These are phyloP conservation scores for Alfaro cultratus DNA, from an alignment of 2,797 vertebrate species.

Conservation along the genomic window DNA sequence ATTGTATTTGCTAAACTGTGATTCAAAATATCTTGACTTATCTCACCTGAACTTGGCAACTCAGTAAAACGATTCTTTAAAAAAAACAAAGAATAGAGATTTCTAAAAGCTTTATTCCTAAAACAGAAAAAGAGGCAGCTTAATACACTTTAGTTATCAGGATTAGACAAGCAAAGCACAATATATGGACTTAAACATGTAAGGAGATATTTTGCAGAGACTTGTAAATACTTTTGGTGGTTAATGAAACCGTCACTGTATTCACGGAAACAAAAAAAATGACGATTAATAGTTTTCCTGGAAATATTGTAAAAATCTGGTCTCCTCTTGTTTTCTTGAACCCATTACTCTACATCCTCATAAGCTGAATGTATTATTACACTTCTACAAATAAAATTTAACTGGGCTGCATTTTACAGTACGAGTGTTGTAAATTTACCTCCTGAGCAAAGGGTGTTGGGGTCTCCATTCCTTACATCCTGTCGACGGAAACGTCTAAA, in stretches of 20 bases:
- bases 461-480: slow-evolving; percentile 94
- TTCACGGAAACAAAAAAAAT: not conserved
- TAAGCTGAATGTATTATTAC: not conserved
- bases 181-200: not conserved
- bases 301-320: not conserved
- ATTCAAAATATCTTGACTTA: not conserved
- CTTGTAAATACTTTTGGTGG: not conserved
- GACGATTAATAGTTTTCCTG: not conserved
- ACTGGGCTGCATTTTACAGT: not conserved
- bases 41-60: not conserved
- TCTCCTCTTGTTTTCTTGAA: not conserved
- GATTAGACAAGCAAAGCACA: not conserved
- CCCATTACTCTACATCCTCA: not conserved
- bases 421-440: slow-evolving; percentile 71
- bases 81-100: not conserved
- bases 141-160: not conserved
- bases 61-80: not conserved
- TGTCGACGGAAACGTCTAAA: slow-evolving; percentile 93
- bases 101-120: not conserved
- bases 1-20: not conserved
- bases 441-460: slow-evolving; percentile 91
- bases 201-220: not conserved
- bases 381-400: not conserved
- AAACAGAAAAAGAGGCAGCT: not conserved
- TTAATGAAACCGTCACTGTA: not conserved